A percentile compares a stretch with the other conserved stretches of the same genome.
Conservation (phyloP, 2,888 invertebrate genomes). For the Apantesis nais region DNA sequence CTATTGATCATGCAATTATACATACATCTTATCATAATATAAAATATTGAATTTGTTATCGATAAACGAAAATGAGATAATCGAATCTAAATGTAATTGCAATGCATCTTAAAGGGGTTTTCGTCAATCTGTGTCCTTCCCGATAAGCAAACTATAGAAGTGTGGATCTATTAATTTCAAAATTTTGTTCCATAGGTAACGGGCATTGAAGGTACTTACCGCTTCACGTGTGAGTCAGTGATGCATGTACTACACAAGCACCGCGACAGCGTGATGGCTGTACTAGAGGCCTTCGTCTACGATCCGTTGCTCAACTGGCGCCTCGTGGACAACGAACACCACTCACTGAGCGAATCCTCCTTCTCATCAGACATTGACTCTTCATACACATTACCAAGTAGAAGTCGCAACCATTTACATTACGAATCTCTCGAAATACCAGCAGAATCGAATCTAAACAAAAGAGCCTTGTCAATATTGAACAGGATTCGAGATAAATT, state of each 20-base stretch:
- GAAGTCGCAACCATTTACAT: constrained; percentile 70
- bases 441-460: constrained; percentile 93
- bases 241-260: constrained; percentile 97
- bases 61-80: background rate
- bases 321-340: constrained; percentile 82
- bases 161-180: background rate
- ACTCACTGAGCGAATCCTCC: constrained; percentile 72
- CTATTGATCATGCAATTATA: background rate
- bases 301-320: constrained; percentile 99
- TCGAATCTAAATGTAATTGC: background rate
- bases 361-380: constrained; percentile 78
- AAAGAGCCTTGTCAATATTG: constrained; percentile 95
- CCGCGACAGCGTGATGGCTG: constrained; percentile 99
- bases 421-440: constrained; percentile 79
- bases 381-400: constrained; percentile 71
- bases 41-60: background rate
- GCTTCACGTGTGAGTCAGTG: constrained; percentile 97
- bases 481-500: constrained; percentile 97
- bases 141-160: background rate
- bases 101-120: background rate
- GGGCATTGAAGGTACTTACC: constrained; percentile 98
- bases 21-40: background rate
- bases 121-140: background rate
- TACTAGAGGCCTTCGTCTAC: constrained; percentile 99
- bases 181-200: constrained; percentile 87